Percentiles rank a stretch among this genome's conserved stretches.
Evolutionary conservation across 2,113 vertebrate genomes (phyloP).

Genomic region (Clarias batrachus): DNA sequence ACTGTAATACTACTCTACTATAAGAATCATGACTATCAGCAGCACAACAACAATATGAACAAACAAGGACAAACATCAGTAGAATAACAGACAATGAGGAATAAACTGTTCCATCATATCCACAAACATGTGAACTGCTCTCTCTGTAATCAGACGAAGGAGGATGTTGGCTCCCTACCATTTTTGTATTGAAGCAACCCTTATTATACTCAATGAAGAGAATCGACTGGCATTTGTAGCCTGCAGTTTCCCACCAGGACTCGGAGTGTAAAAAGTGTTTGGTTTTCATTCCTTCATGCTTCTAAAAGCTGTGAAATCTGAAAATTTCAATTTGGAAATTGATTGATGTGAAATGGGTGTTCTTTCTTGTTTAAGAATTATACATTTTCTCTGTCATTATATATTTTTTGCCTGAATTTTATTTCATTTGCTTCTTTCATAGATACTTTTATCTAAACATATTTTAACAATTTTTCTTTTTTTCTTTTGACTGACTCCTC

Average conservation of each 20-base stretch:
- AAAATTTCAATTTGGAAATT: too few relatives aligned
- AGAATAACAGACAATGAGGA: background rate
- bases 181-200: background rate
- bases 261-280: background rate
- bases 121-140: background rate
- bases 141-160: background rate
- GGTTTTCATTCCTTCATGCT: background rate
- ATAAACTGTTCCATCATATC: background rate
- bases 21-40: too few relatives aligned
- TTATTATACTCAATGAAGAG: background rate
- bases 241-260: background rate
- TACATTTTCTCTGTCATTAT: background rate
- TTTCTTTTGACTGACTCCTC: background rate
- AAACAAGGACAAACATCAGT: too few relatives aligned
- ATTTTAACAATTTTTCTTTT: background rate
- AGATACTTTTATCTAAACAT: background rate
- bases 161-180: background rate
- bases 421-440: background rate
- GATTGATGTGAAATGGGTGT: too few relatives aligned
- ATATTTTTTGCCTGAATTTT: background rate
- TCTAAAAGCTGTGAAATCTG: constrained; percentile 10
- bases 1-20: too few relatives aligned
- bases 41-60: too few relatives aligned
- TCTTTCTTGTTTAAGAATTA: background rate
- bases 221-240: background rate